Evolutionary conservation across 2,888 invertebrate species (phyloP), one percentile per base, ranked within the genome.

Genomic region (Pseudanteris insignis): DNA sequence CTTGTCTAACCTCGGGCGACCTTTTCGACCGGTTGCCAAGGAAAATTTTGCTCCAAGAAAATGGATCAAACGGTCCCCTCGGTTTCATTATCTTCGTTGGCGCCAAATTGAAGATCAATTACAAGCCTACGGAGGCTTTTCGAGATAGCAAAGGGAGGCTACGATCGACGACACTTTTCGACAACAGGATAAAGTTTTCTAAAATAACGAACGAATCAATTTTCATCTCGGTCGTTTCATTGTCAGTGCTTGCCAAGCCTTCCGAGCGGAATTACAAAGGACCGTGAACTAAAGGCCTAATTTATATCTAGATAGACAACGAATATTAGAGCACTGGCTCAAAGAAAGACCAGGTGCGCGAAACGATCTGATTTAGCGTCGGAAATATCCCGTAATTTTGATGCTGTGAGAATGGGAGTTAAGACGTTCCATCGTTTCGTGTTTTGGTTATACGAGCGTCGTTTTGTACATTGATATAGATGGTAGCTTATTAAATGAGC

Each of bases 71-170:
- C 21, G 29, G 32, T 32, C 48, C 51, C 40, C 41, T 58, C 55
- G 55, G 63, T 37, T 58, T 68, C 65, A 70, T 66, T 69, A 67
- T 69, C 66, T 66, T 59, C 36, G 51, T 55, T 47, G 57, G 48
- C 44, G 62, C 64, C 60, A 66, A 69, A 70, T 68, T 67, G 67
- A 67, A 63, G 67, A 63, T 67, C 67, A 68, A 67, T 69, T 69
- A 68, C 55, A 40, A 14, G 51, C 51, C 48, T 64, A 48, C 57
- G 21, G 32, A 47, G 38, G 32, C 7, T 9, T 36, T 9, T 5
- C 14, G n/a, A 33, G 10, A 21, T 9, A 50, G 8, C 26, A 34
- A 18, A 36, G 28, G 53, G 50, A 46, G 47, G 28, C 29, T 41
- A 51, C 40, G 50, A 43, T 40, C 57, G 43, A 12, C 41, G 8